Percentiles rank a stretch among this genome's conserved stretches.
Conservation (phyloP, 2,888 invertebrate genomes). For the Phalera bucephala region DNA sequence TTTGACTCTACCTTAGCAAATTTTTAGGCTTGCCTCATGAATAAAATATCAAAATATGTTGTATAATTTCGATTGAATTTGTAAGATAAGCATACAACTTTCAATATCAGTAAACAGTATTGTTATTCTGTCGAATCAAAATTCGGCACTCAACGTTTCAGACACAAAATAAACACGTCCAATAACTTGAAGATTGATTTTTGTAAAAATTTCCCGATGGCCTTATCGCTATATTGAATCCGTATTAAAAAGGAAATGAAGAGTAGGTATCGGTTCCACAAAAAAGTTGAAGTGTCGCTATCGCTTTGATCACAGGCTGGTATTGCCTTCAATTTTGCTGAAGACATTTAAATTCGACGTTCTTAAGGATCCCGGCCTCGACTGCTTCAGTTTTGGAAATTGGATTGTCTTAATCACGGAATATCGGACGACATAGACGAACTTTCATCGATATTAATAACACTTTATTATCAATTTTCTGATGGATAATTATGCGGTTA, state of each 20-base stretch:
- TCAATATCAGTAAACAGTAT: too few species aligned
- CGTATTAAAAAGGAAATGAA: conserved; percentile 60
- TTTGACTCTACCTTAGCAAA: too few species aligned
- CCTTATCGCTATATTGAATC: conserved; percentile 62
- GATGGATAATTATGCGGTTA: neutral
- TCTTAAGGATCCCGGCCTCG: conserved; percentile 37
- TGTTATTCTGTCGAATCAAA: too few species aligned
- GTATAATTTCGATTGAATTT: too few species aligned
- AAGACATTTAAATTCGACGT: conserved; percentile 52
- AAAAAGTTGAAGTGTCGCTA: conserved; percentile 56
- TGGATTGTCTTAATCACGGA: conserved; percentile 44
- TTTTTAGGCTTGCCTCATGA: too few species aligned
- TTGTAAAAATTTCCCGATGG: conserved; percentile 36
- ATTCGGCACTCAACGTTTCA: neutral
- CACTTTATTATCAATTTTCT: conserved; percentile 12
- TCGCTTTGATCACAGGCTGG: conserved; percentile 54
- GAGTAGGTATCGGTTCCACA: conserved; percentile 56
- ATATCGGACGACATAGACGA: conserved; percentile 18
- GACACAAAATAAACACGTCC: conserved; percentile 28
- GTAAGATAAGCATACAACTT: too few species aligned
- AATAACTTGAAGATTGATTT: conserved; percentile 39
- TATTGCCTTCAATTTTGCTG: conserved; percentile 50
- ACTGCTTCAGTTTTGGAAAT: conserved; percentile 40
- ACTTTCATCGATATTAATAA: conserved; percentile 22
- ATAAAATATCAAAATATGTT: too few species aligned